Evolutionary conservation across 2,888 invertebrate species (phyloP).

Genomic region (Thereva nobilitata): DNA sequence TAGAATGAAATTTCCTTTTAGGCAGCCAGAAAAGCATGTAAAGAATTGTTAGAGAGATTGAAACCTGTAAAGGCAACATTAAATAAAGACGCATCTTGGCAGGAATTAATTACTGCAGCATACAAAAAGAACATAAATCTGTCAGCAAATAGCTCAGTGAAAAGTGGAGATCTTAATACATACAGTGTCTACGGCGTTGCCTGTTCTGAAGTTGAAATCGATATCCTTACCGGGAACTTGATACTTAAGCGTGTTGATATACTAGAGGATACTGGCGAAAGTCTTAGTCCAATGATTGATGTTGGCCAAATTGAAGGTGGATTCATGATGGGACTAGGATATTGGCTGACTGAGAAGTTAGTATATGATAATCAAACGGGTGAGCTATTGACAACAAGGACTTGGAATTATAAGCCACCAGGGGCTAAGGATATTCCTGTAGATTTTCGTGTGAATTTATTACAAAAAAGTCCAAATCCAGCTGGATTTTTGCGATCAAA

Average conservation of each 20-base stretch:
- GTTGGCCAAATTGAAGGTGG: slow-evolving; percentile 77
- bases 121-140: slow-evolving; percentile 61
- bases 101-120: slow-evolving; percentile 61
- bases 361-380: slow-evolving; percentile 66
- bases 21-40: slow-evolving; percentile 64
- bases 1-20: slow-evolving; percentile 63
- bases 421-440: slow-evolving; percentile 72
- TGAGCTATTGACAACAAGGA: slow-evolving; percentile 68
- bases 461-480: slow-evolving; percentile 66
- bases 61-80: slow-evolving; percentile 62
- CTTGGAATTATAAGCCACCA: slow-evolving; percentile 76
- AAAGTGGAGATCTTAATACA: slow-evolving; percentile 56
- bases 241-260: slow-evolving; percentile 65
- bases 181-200: slow-evolving; percentile 67
- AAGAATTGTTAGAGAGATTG: slow-evolving; percentile 62
- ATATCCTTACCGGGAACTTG: slow-evolving; percentile 71
- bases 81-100: slow-evolving; percentile 61
- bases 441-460: slow-evolving; percentile 68
- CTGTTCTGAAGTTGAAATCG: slow-evolving; percentile 70
- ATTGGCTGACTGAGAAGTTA: slow-evolving; percentile 71
- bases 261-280: slow-evolving; percentile 69
- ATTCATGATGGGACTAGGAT: slow-evolving; percentile 73
- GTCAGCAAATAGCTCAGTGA: slow-evolving; percentile 63
- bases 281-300: slow-evolving; percentile 69
- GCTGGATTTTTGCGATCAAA: slow-evolving; percentile 70